These are phyloP conservation scores for Morpho achilles DNA, from an alignment of 2,888 invertebrate species.

Conservation along the genomic window DNA sequence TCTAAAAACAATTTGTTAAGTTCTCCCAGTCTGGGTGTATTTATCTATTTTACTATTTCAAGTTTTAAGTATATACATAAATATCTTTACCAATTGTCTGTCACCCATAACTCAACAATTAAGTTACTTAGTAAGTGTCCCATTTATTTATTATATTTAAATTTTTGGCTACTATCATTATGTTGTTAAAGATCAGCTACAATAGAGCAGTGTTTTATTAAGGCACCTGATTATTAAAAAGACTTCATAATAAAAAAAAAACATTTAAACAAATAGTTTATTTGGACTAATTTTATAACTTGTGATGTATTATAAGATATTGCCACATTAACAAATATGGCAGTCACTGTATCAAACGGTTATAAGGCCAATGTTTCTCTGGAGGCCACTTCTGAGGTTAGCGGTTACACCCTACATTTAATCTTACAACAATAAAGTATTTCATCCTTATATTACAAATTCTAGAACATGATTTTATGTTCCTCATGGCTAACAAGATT, in stretches of 20 bases:
- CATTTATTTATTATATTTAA: no score
- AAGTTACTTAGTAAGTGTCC: no score
- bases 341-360: conserved; percentile 40
- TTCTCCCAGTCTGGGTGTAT: no score
- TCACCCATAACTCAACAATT: no score
- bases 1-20: no score
- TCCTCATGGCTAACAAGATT: conserved; percentile 13
- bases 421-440: conserved; percentile 15
- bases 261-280: conserved; percentile 62
- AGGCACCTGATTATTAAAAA: not conserved
- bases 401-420: conserved; percentile 27
- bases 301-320: conserved; percentile 61
- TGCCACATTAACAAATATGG: conserved; percentile 33
- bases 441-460: conserved; percentile 13
- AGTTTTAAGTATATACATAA: no score
- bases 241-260: conserved; percentile 20
- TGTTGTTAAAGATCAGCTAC: no score
- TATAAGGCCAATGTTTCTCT: conserved; percentile 34
- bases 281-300: conserved; percentile 62
- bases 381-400: conserved; percentile 34
- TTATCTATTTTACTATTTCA: no score
- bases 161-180: no score
- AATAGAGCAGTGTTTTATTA: no score
- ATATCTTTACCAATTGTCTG: no score
- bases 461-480: conserved; percentile 17